Percentiles rank a stretch among this genome's conserved stretches.
These are phyloP conservation scores for Dallia pectoralis DNA, from an alignment of 2,797 vertebrate genomes.

Conservation along the genomic window DNA sequence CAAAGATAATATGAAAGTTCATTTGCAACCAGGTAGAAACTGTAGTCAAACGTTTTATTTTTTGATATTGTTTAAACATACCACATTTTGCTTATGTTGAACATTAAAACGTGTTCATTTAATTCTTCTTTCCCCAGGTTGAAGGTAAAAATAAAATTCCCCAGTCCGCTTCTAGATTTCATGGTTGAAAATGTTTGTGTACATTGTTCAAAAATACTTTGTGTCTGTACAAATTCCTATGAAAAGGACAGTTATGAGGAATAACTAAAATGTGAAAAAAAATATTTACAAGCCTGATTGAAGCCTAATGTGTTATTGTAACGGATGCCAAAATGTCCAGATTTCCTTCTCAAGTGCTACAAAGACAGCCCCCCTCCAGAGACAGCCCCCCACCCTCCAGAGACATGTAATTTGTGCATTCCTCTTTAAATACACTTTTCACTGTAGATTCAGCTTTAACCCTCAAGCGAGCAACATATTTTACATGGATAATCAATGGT, in stretches of 20 bases:
- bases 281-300: conserved; percentile 45
- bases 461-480: not conserved
- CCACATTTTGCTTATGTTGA: conserved; percentile 34
- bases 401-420: conserved; percentile 55
- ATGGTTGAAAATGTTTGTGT: conserved; percentile 46
- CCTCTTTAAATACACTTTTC: conserved; percentile 30
- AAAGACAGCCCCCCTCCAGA: conserved; percentile 45
- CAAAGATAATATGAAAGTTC: conserved; percentile 59
- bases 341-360: conserved; percentile 11
- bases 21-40: conserved; percentile 22
- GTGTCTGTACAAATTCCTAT: conserved; percentile 68
- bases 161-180: conserved; percentile 37
- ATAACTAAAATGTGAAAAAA: conserved; percentile 47
- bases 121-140: conserved; percentile 30
- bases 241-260: conserved; percentile 57
- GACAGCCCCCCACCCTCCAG: conserved; percentile 47
- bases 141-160: conserved; percentile 35
- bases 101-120: conserved; percentile 59
- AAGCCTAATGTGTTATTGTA: conserved; percentile 34
- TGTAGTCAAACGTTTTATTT: conserved; percentile 2
- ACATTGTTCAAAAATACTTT: conserved; percentile 65
- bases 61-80: conserved; percentile 15
- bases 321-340: conserved; percentile 32
- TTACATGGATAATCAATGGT: not conserved
- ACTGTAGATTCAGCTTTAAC: not conserved